Evolutionary conservation across 2,888 invertebrate genomes (phyloP).

Genomic region (Parnassius mnemosyne): DNA sequence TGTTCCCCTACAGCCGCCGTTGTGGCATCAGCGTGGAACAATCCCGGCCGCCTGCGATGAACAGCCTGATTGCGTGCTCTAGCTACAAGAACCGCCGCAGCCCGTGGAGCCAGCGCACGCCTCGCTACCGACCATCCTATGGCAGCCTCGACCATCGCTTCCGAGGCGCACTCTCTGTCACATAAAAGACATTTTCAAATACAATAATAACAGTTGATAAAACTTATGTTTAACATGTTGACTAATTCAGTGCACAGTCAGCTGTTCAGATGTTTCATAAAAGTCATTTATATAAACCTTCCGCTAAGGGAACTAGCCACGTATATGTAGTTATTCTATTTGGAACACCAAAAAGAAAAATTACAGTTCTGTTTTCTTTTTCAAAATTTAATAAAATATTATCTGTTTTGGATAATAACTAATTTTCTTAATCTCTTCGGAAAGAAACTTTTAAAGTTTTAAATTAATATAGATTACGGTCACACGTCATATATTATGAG

Average conservation of each 20-base stretch:
- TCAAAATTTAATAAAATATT: too few species aligned
- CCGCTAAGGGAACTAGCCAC: too few species aligned
- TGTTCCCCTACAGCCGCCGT: slow-evolving; percentile 46
- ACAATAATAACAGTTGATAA: not conserved
- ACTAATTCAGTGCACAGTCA: not conserved
- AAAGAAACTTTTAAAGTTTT: too few species aligned
- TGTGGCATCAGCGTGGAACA: slow-evolving; percentile 83
- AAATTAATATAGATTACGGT: too few species aligned
- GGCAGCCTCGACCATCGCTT: slow-evolving; percentile 70
- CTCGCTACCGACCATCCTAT: slow-evolving; percentile 64
- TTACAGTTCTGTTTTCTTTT: too few species aligned
- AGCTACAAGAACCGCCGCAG: slow-evolving; percentile 85
- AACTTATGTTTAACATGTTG: not conserved
- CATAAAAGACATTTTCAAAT: slow-evolving; percentile 31
- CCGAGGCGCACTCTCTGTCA: slow-evolving; percentile 53
- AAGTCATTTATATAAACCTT: too few species aligned
- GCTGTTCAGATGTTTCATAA: not conserved
- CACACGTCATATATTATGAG: too few species aligned
- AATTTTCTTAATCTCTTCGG: too few species aligned
- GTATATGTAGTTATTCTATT: too few species aligned
- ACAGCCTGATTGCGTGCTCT: slow-evolving; percentile 87
- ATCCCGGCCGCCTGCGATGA: slow-evolving; percentile 85
- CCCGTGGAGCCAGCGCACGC: slow-evolving; percentile 70
- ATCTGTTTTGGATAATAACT: too few species aligned
- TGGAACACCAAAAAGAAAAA: too few species aligned